These are phyloP conservation scores for Drosophila ustulata DNA, from an alignment of 2,888 invertebrate genomes.

Conservation along the genomic window DNA sequence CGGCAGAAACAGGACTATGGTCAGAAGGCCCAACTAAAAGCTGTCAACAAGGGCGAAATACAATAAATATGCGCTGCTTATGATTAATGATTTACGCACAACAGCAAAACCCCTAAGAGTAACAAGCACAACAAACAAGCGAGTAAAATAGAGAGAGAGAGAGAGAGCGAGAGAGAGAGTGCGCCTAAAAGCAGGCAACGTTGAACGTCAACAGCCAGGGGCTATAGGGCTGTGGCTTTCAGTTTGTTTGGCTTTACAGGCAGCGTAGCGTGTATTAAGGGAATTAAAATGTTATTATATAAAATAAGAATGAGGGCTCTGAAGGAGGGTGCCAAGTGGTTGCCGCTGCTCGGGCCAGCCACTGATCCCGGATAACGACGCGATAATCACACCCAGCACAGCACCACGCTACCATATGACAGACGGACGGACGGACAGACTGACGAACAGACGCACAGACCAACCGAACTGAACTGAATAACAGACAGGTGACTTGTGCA, in stretches of 20 bases:
- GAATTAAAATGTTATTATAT: slow-evolving; percentile 79
- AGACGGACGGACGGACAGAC: slow-evolving; percentile 22
- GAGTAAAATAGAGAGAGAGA: background rate
- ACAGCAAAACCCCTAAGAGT: slow-evolving; percentile 32
- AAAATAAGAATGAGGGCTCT: slow-evolving; percentile 49
- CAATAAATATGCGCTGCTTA: slow-evolving; percentile 77
- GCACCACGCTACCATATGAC: slow-evolving; percentile 51
- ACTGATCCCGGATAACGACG: slow-evolving; percentile 78
- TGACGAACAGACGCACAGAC: slow-evolving; percentile 10
- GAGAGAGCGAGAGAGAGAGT: slow-evolving; percentile 30
- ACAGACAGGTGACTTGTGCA: slow-evolving; percentile 59
- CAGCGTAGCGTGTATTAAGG: slow-evolving; percentile 79
- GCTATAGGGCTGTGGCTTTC: slow-evolving; percentile 51
- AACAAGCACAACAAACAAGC: background rate
- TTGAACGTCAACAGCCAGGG: slow-evolving; percentile 45
- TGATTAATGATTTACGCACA: slow-evolving; percentile 78
- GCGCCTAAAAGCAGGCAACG: slow-evolving; percentile 51
- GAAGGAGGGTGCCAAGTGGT: slow-evolving; percentile 41
- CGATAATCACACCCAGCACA: slow-evolving; percentile 75
- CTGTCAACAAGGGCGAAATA: slow-evolving; percentile 72
- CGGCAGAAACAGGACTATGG: slow-evolving; percentile 28
- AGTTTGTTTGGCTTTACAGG: slow-evolving; percentile 70
- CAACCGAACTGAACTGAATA: slow-evolving; percentile 17
- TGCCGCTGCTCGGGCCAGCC: slow-evolving; percentile 42
- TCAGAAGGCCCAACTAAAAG: slow-evolving; percentile 54